Base-by-base conservation (phyloP, 1,140 invertebrate genomes). In the Agrypnia vestita region DNA sequence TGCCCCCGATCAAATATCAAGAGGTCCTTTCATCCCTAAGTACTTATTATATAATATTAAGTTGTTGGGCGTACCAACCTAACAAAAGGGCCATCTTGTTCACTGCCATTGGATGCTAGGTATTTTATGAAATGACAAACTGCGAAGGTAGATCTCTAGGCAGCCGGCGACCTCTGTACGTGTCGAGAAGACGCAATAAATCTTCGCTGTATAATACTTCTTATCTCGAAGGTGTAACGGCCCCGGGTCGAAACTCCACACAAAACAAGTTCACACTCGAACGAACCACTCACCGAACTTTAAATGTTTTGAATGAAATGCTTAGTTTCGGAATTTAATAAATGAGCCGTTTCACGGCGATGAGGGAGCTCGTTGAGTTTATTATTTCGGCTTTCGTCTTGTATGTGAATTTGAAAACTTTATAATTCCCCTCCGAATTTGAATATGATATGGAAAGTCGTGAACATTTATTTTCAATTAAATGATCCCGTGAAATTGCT, bases 81-180 rank as follows among this genome's bases (percentile, higher is more conserved):
- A 53, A 74, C 71, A 56, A 74, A 55, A 59, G 71, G 13, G 17
- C 71, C 51, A 59, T 35, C 53, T 56, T 56, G 12, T 0, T 73
- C 51, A 7, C 62, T 67, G 71, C 15, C 25, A 73, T 35, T 56
- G 49, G 71, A 73, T 73, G 56, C 53, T 44, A 74, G 55, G 56
- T 59, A 74, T 74, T 74, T 74, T 74, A 74, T 74, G 51, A 74
- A 56, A 74, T 74, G 71, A 74, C 71, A 74, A 74, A 74, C 71
- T 51, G 56, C 51, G n/a, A 47, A 17, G 35, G 53, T 43, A 53
- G 71, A 21, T 12, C 13, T 17, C 11, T 15, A 43, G 49, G 7
- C 53, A 35, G 35, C 71, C 71, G 44, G 71, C 51, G n/a, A 74
- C 53, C 71, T 74, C 56, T 74, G 71, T 56, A 51, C 56, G 53